Evolutionary conservation across 2,888 invertebrate genomes (phyloP), one percentile per base, ranked within the genome.

Genomic region (Diachrysia chrysitis): DNA sequence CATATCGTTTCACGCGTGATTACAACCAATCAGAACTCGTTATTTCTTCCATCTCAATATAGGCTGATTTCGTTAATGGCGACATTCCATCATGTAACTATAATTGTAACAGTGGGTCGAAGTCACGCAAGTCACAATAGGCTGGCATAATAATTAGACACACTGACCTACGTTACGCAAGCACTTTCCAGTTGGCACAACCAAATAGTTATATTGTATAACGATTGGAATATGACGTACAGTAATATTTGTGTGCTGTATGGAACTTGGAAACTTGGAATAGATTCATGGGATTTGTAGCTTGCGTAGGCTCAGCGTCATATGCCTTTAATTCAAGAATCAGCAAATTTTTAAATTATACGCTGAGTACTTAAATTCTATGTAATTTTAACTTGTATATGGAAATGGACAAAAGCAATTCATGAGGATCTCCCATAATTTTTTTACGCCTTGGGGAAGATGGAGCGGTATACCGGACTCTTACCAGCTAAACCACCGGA

Each of bases 161-260:
- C 71, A 73, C 65, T 77, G 81, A 76, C 76, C 67, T 21, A 55
- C 19, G 69, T 72, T 85, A 63, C 76, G 76, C 72, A 83, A 87
- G 58, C 70, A 81, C 87, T 87, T 87, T 86, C 86, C 78, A 79
- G 79, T 80, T 75, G 58, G 57, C 70, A 72, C 70, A 62, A 48
- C 70, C 69, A 72, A 77, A 78, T 79, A 78, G 58, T 77, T 71
- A 63, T 56, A 79, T 83, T 78, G 71, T 79, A 76, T 81, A 80
- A 81, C 71, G 61, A 68, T 64, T 66, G 69, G 59, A 63, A 63
- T 78, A 73, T 55, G 63, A 66, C 37, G 29, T 55, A 46, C 66
- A 62, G 71, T 58, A 64, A 62, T 62, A 69, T 66, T 2, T 57
- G 48, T 42, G 29, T 51, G 58, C 46, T 35, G 57, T 23, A 17